Evolutionary conservation across 2,113 vertebrate species (phyloP).

Genomic region (Microtus montanus): DNA sequence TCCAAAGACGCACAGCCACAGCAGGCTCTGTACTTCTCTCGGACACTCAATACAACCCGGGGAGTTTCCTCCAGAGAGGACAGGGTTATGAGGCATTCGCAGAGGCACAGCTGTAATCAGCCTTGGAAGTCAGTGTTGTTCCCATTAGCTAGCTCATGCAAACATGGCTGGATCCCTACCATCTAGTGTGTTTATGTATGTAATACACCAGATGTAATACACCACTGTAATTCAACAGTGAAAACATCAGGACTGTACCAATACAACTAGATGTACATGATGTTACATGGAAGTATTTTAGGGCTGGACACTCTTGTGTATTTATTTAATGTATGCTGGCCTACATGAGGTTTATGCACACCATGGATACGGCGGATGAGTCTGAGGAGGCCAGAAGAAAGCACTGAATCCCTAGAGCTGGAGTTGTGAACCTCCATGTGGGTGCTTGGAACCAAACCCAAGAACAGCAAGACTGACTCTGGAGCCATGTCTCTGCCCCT

Average conservation of each 20-base stretch:
- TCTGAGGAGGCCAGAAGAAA: neutral
- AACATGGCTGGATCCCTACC: neutral
- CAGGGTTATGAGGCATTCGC: neutral
- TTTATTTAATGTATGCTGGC: neutral
- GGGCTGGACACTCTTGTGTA: neutral
- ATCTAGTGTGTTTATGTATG: neutral
- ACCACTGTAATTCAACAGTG: neutral
- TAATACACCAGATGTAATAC: too few relatives aligned
- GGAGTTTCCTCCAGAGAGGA: neutral
- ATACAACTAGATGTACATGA: neutral
- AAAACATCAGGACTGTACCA: neutral
- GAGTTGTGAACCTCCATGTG: neutral
- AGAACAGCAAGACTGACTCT: neutral
- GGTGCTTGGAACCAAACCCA: neutral
- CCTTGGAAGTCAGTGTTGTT: neutral
- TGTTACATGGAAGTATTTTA: neutral
- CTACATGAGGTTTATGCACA: neutral
- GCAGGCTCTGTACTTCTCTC: neutral
- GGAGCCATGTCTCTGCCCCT: neutral
- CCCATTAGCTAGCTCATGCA: neutral
- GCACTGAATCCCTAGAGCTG: neutral
- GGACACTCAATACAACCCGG: neutral
- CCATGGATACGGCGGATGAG: neutral
- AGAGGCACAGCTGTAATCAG: neutral
- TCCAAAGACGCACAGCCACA: neutral